phyloP scores from a whole-genome alignment of 2,888 invertebrate genomes.

The Cantharis rustica region DNA sequence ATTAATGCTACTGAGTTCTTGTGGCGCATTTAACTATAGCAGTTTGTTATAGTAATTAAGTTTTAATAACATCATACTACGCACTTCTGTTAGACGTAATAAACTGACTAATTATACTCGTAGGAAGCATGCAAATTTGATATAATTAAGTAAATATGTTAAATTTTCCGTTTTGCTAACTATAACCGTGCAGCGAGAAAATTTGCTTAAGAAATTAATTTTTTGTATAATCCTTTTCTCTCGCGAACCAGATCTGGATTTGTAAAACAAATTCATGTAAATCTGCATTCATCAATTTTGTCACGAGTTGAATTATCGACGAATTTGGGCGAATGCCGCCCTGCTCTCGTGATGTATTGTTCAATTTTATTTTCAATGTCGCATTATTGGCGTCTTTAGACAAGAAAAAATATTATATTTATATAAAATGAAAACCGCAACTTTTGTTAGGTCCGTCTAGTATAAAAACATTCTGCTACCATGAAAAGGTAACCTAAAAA shows the following conservation, averaged over 20 bases:
- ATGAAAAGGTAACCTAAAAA: constrained; percentile 11
- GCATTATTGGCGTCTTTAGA: constrained; percentile 1
- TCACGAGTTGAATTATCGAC: not conserved
- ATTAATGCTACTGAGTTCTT: constrained; percentile 9
- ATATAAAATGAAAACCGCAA: constrained; percentile 2
- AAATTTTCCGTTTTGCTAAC: constrained; percentile 5
- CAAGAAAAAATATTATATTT: constrained; percentile 10
- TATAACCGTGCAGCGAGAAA: not conserved
- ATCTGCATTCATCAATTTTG: not conserved
- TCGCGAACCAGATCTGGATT: not conserved
- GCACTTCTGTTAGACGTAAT: constrained; percentile 11
- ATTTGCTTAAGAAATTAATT: constrained; percentile 1
- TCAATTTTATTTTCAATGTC: not conserved
- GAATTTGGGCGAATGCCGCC: not conserved
- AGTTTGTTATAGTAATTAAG: constrained; percentile 20
- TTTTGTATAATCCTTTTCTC: not conserved
- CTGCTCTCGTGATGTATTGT: not conserved
- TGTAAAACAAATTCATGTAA: not conserved
- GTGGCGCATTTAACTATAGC: constrained; percentile 7
- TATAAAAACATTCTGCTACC: constrained; percentile 7
- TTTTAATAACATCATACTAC: constrained; percentile 21
- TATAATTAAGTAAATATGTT: constrained; percentile 16
- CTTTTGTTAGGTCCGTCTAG: constrained; percentile 14
- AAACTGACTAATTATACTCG: constrained; percentile 13
- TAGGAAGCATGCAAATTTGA: constrained; percentile 10